phyloP scores from a whole-genome alignment of 2,888 invertebrate species.

The Ochropleura leucogaster region DNA sequence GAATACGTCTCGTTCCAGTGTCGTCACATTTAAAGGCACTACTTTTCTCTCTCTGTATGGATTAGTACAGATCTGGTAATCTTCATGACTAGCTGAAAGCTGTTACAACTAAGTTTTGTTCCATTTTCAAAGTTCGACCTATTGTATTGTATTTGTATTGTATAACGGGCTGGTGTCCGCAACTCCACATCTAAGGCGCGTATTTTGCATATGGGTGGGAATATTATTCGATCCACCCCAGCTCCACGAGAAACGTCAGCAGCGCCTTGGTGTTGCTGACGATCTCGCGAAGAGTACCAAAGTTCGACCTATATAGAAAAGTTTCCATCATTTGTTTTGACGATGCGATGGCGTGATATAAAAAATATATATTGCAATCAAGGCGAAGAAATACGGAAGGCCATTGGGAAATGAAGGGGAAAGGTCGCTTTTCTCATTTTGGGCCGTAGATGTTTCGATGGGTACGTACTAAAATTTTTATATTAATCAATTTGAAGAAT shows the following conservation, averaged over 20 bases:
- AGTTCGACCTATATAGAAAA: constrained; percentile 10
- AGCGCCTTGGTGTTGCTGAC: no score
- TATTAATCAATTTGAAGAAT: constrained; percentile 1
- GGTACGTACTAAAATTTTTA: background rate
- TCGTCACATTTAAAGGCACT: constrained; percentile 14
- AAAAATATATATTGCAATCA: constrained; percentile 32
- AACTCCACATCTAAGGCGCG: no score
- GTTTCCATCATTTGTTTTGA: constrained; percentile 39
- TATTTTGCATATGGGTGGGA: no score
- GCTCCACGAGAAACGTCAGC: no score
- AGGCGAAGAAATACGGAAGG: constrained; percentile 7
- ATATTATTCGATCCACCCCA: no score
- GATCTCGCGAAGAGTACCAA: no score
- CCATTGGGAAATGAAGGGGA: constrained; percentile 34
- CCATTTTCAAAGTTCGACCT: constrained; percentile 10
- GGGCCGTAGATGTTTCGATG: background rate
- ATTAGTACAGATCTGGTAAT: constrained; percentile 23
- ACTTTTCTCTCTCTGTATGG: background rate
- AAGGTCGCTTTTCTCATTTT: background rate
- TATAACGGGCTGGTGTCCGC: no score
- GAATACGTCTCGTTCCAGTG: constrained; percentile 13
- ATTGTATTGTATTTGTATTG: no score
- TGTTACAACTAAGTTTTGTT: constrained; percentile 17
- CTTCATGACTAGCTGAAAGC: constrained; percentile 15
- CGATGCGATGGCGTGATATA: background rate